Evolutionary conservation across 2,888 invertebrate genomes (phyloP), one percentile per base, ranked within the genome.

Genomic region (Julus scanicus): DNA sequence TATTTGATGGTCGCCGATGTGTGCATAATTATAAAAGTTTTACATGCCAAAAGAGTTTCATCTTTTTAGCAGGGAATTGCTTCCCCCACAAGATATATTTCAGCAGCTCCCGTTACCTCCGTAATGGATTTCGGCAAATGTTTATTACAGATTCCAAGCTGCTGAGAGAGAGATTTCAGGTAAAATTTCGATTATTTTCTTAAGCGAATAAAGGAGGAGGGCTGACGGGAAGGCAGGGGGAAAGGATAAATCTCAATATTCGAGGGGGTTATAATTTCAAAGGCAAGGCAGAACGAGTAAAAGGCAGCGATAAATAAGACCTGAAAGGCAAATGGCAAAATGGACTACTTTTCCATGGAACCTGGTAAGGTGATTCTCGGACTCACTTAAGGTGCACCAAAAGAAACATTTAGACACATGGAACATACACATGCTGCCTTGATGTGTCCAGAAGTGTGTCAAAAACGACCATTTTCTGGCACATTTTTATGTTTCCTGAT

Each of bases 1-100:
- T 84, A 48, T 84, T 84, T 84, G 84, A 84, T 48, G 48, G 84
- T 84, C 84, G 84, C 40, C 48, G 84, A 84, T 84, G 84, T 84
- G 84, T 84, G 84, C 48, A 84, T 84, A n/a, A 84, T 84, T 84
- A 84, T 48, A 48, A 84, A 84, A 84, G 48, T 40, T 84, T 84
- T 40, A 84, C 40, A 40, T 13, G 84, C 40, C 39, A 84, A 84
- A 40, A 40, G 40, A 6, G 39, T 84, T 84, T 20, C 39, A 40
- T 39, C 40, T 84, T 44, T 37, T 84, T 40, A 84, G 71, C 20
- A 0, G 11, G 57, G 57, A 57, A 57, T 57, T n/a, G 57, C 57
- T 8, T 71, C 71, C 71, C 71, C 29, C 71, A 71, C 5, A 3
- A 20, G 71, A 71, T 71, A 29, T 71, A 71, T 71, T n/a, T n/a